These are phyloP conservation scores for Myotis pilosus DNA, from an alignment of 2,797 vertebrate species.

Conservation along the genomic window DNA sequence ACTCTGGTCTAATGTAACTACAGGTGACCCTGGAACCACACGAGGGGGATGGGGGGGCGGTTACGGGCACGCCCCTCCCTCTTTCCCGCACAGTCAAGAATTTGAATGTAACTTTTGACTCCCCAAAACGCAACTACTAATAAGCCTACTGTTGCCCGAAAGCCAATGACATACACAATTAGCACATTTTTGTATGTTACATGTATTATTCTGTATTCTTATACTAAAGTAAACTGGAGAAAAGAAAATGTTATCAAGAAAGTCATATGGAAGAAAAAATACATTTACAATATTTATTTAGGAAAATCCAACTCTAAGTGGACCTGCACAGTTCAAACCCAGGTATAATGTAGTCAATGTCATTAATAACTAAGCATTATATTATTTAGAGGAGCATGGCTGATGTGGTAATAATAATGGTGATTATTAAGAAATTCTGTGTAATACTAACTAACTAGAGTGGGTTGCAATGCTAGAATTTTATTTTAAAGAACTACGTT, in stretches of 20 bases:
- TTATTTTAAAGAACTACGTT: conserved; percentile 39
- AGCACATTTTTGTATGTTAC: not conserved
- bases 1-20: not conserved
- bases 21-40: not conserved
- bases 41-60: too few relatives aligned
- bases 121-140: not conserved
- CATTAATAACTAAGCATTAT: conserved; percentile 25
- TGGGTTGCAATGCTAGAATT: conserved; percentile 24
- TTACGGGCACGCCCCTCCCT: not conserved
- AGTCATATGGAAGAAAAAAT: not conserved
- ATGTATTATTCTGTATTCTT: not conserved
- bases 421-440: conserved; percentile 47
- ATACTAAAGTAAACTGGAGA: not conserved
- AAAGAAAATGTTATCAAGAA: not conserved
- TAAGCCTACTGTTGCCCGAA: not conserved
- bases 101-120: not conserved
- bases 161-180: not conserved
- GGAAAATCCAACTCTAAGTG: not conserved
- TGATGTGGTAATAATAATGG: conserved; percentile 18
- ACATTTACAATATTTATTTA: not conserved
- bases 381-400: conserved; percentile 27
- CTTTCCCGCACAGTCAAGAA: not conserved
- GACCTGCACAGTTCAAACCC: not conserved
- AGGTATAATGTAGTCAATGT: not conserved
- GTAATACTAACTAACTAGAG: not conserved